phyloP scores from a whole-genome alignment of 1,140 invertebrate species.

The Lysiphlebus fabarum region DNA sequence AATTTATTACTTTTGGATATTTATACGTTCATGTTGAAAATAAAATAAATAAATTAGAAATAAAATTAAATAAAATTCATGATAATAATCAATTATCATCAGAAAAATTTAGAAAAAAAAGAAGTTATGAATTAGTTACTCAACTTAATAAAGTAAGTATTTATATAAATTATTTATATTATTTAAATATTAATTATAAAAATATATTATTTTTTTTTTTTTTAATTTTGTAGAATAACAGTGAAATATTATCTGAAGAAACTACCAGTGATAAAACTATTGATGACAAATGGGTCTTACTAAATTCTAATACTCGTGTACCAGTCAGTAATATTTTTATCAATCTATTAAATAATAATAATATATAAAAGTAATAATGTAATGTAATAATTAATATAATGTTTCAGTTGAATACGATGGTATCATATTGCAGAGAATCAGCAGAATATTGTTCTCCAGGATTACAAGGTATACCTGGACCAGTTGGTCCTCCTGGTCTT shows the following conservation, averaged over 20 bases:
- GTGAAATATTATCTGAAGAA: too few relatives aligned
- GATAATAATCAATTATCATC: slow-evolving; percentile 10
- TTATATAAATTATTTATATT: too few relatives aligned
- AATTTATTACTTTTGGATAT: slow-evolving; percentile 40
- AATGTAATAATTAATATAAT: not conserved
- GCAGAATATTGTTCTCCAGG: slow-evolving; percentile 79
- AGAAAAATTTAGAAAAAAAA: slow-evolving; percentile 32
- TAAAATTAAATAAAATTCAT: slow-evolving; percentile 5
- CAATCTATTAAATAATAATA: too few relatives aligned
- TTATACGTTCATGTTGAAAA: slow-evolving; percentile 39
- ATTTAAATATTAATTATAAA: too few relatives aligned
- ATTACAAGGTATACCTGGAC: slow-evolving; percentile 64
- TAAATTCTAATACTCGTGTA: too few relatives aligned
- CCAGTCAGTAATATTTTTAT: too few relatives aligned
- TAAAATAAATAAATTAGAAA: slow-evolving; percentile 26
- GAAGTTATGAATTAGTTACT: slow-evolving; percentile 38
- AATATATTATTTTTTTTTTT: too few relatives aligned
- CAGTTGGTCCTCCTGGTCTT: slow-evolving; percentile 59
- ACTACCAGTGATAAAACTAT: too few relatives aligned
- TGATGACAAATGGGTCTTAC: too few relatives aligned
- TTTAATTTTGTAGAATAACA: too few relatives aligned
- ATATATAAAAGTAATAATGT: too few relatives aligned
- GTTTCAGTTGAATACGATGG: slow-evolving; percentile 66
- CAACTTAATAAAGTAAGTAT: slow-evolving; percentile 40
- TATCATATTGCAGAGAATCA: slow-evolving; percentile 72